Evolutionary conservation across 2,797 vertebrate species (phyloP).

Genomic region (Lindbergichthys nudifrons): DNA sequence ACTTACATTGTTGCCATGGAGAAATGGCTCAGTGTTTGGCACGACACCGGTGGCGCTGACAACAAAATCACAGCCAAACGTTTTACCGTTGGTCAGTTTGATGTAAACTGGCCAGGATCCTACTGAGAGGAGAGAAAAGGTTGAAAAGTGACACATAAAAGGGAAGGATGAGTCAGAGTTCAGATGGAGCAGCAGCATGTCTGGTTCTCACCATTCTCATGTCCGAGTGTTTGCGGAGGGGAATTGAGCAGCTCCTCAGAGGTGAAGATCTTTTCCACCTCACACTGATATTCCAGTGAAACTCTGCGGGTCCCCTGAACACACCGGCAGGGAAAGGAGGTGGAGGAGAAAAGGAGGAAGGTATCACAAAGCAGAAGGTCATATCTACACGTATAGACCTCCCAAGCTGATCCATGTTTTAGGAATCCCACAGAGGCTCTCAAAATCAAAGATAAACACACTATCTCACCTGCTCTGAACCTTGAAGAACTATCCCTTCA

Average conservation of each 20-base stretch:
- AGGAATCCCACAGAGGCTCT: not conserved
- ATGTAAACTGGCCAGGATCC: conserved; percentile 92
- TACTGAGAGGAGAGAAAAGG: conserved; percentile 47
- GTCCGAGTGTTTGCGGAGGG: conserved; percentile 60
- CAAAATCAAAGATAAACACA: not conserved
- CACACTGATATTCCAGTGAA: conserved; percentile 90
- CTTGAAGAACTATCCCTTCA: conserved; percentile 88
- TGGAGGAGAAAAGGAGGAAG: not conserved
- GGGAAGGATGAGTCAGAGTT: not conserved
- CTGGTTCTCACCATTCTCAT: conserved; percentile 73
- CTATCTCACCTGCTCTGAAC: conserved; percentile 85
- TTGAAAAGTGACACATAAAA: not conserved
- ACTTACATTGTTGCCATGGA: conserved; percentile 91
- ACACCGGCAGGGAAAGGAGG: conserved; percentile 2
- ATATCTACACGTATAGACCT: not conserved
- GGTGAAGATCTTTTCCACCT: conserved; percentile 88
- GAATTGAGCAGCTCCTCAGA: conserved; percentile 84
- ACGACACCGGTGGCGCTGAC: conserved; percentile 95
- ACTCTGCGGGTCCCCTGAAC: conserved; percentile 88
- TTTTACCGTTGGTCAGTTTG: conserved; percentile 90
- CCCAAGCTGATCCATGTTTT: not conserved
- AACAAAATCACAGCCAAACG: conserved; percentile 92
- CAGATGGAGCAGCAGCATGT: not conserved
- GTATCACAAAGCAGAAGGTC: conserved; percentile 6
- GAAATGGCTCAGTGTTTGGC: conserved; percentile 90